A percentile compares a stretch with the other conserved stretches of the same genome.
Conservation (phyloP, 2,888 invertebrate genomes). For the Palloptera scutellata region DNA sequence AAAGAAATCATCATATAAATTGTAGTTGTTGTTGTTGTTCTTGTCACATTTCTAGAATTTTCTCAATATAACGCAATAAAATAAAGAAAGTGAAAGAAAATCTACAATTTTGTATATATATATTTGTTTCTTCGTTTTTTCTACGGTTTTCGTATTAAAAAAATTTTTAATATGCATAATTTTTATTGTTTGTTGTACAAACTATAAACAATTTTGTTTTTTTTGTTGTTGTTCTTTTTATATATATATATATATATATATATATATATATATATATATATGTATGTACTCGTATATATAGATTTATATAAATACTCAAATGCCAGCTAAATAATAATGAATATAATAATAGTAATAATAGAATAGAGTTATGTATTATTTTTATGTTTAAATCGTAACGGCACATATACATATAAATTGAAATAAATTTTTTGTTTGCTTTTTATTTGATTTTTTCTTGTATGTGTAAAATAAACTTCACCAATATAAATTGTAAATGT, state of each 20-base stretch:
- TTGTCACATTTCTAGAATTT: background rate
- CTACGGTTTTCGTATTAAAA: slow-evolving; percentile 38
- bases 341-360: background rate
- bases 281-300: slow-evolving; percentile 9
- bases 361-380: slow-evolving; percentile 26
- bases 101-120: slow-evolving; percentile 29
- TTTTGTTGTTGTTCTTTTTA: slow-evolving; percentile 25
- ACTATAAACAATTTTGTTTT: slow-evolving; percentile 38
- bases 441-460: background rate
- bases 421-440: slow-evolving; percentile 2
- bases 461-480: background rate
- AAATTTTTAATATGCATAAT: slow-evolving; percentile 38
- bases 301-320: slow-evolving; percentile 42
- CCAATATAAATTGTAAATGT: too few species aligned
- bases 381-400: slow-evolving; percentile 30
- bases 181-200: slow-evolving; percentile 36
- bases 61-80: background rate
- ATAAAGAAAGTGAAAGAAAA: background rate
- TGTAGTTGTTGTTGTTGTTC: too few species aligned
- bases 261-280: slow-evolving; percentile 8
- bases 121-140: background rate
- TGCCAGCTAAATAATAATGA: slow-evolving; percentile 42
- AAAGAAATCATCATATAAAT: background rate
- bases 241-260: slow-evolving; percentile 17
- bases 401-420: slow-evolving; percentile 7